Conservation (phyloP, 2,113 vertebrate species). For the Mesitornis unicolor region DNA sequence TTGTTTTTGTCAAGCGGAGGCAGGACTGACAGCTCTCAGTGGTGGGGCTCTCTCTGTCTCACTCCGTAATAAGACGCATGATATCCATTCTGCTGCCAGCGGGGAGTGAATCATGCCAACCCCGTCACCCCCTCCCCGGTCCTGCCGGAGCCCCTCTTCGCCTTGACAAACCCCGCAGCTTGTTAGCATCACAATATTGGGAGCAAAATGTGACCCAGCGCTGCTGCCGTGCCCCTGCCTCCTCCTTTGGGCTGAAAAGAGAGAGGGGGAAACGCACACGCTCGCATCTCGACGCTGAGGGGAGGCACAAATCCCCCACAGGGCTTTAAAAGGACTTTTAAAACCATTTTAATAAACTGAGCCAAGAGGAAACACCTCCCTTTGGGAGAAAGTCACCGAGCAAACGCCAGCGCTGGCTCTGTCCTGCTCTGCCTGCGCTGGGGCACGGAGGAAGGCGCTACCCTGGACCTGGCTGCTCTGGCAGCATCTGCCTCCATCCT, state of each 20-base stretch:
- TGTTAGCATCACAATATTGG: slow-evolving; percentile 72
- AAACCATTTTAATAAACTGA: slow-evolving; percentile 59
- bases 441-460: not conserved
- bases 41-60: slow-evolving; percentile 65
- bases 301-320: slow-evolving; percentile 36
- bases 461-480: fast-evolving
- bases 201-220: slow-evolving; percentile 60
- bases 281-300: not conserved
- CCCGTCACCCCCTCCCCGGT: slow-evolving; percentile 1
- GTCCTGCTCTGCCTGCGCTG: not conserved
- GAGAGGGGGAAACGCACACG: slow-evolving; percentile 21
- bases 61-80: slow-evolving; percentile 70
- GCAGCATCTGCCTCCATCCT: not conserved
- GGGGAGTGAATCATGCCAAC: slow-evolving; percentile 46
- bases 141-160: not conserved
- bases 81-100: slow-evolving; percentile 71
- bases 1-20: slow-evolving; percentile 63
- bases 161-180: slow-evolving; percentile 56
- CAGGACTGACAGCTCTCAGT: slow-evolving; percentile 69
- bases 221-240: slow-evolving; percentile 49
- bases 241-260: slow-evolving; percentile 33
- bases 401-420: not conserved
- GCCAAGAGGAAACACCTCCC: not conserved
- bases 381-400: not conserved
- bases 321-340: slow-evolving; percentile 46